A percentile compares a stretch with the other conserved stretches of the same genome.
Evolutionary conservation across 2,797 vertebrate genomes (phyloP).

Genomic region (Passerculus sandwichensis): DNA sequence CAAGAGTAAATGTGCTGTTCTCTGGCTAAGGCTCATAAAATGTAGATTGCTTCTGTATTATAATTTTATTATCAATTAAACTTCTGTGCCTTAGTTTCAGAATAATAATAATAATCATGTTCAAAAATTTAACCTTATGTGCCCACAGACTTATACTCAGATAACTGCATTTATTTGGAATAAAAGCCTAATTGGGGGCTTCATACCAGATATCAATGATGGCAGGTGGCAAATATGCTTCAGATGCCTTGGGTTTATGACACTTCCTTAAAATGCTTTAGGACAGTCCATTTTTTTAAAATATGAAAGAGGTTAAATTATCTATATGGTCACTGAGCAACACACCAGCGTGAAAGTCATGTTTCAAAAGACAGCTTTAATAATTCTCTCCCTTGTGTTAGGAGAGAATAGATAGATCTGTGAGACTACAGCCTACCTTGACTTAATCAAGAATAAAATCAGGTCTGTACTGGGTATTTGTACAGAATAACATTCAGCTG

Average conservation of each 20-base stretch:
- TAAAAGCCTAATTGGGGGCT: background rate
- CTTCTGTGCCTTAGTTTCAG: background rate
- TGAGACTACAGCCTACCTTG: background rate
- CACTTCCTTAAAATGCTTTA: background rate
- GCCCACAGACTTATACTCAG: background rate
- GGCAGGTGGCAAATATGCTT: background rate
- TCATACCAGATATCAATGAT: background rate
- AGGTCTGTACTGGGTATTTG: background rate
- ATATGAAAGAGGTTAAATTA: background rate
- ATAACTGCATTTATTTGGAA: background rate
- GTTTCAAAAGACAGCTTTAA: background rate
- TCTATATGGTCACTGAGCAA: background rate
- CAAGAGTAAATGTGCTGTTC: background rate
- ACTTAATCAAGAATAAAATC: background rate
- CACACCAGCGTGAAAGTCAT: background rate
- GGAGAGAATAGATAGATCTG: background rate
- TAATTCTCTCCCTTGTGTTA: background rate
- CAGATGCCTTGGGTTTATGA: background rate
- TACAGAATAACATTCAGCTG: background rate
- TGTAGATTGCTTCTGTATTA: background rate
- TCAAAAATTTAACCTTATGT: background rate
- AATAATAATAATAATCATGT: background rate
- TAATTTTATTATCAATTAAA: background rate
- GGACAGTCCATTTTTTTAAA: background rate
- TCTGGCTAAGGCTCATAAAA: background rate